Base-by-base conservation (phyloP, 2,888 invertebrate species). In the Himalopsyche kuldschensis region DNA sequence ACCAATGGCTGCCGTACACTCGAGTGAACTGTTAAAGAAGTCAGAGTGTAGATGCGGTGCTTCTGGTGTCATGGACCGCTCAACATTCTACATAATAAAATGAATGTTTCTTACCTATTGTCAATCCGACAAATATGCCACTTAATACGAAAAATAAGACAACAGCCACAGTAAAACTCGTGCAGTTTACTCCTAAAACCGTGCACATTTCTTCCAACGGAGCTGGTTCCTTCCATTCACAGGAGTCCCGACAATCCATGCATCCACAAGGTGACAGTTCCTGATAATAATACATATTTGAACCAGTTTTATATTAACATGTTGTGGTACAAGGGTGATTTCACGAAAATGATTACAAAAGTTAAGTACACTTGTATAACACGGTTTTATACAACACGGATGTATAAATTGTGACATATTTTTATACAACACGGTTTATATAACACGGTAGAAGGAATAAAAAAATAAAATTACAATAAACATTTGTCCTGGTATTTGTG, bases 241-340 rank as follows among this genome's bases (percentile, higher is more conserved):
- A 97, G 3, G 93, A 92, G 1, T 88, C 88, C 0, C 90, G 87
- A 88, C 96, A 97, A 88, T 97, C 97, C 47, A 96, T 93, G 89
- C 97, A 97, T 87, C 96, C 95, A 89, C 97, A 97, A 0, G 94
- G 91, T 20, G 91, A 89, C 0, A 93, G 92, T 17, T 90, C 91
- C 48, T 91, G 89, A 90, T 91, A 86, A 27, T 5, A 69, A 15
- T 3, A 3, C 69, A 27, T 20, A 69, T 78, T 69, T 47, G 30
- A 48, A 75, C 15, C 6, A 5, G 46, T 41, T 24, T 8, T 27
- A 30, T 79, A 24, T 20, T n/a, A 78, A 79, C 83, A 20, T n/a
- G n/a, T n/a, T n/a, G n/a, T n/a, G n/a, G n/a, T n/a, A n/a, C n/a
- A n/a, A n/a, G n/a, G n/a, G n/a, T n/a, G n/a, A n/a, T n/a, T n/a